Conservation (phyloP, 2,113 vertebrate species). For the Phodopus roborovskii region DNA sequence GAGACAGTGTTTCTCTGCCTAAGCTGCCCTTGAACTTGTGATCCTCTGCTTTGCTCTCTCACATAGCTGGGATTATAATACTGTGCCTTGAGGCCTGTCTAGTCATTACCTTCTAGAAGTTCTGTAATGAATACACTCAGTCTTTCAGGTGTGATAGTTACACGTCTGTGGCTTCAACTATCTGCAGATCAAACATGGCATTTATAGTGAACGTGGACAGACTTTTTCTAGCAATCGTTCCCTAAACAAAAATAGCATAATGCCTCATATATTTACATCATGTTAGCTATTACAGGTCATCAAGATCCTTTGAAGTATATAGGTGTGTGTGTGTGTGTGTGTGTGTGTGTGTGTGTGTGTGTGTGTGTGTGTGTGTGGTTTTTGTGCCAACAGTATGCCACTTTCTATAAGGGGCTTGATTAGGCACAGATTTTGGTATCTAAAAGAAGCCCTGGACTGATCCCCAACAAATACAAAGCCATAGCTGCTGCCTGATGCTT, state of each 20-base stretch:
- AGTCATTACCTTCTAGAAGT: conserved; percentile 15
- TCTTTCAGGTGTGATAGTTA: neutral
- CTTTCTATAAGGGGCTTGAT: neutral
- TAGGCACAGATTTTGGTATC: neutral
- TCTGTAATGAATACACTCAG: neutral
- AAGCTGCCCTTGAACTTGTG: neutral
- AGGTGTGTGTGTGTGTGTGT: too few species aligned
- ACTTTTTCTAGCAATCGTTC: neutral
- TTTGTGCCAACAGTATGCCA: neutral
- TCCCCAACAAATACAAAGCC: neutral
- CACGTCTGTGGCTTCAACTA: neutral
- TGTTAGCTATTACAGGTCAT: neutral
- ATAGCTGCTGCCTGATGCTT: neutral
- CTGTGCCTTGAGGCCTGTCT: neutral
- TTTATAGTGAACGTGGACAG: neutral
- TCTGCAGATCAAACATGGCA: neutral
- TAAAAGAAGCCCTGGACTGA: neutral
- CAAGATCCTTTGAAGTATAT: neutral
- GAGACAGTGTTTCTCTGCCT: neutral
- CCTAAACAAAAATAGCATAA: neutral
- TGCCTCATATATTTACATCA: neutral
- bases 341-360: too few species aligned
- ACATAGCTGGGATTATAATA: neutral
- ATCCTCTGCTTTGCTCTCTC: neutral
- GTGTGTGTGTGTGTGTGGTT: neutral